Conservation (phyloP, 2,888 invertebrate genomes). For the Margaritifera margaritifera region DNA sequence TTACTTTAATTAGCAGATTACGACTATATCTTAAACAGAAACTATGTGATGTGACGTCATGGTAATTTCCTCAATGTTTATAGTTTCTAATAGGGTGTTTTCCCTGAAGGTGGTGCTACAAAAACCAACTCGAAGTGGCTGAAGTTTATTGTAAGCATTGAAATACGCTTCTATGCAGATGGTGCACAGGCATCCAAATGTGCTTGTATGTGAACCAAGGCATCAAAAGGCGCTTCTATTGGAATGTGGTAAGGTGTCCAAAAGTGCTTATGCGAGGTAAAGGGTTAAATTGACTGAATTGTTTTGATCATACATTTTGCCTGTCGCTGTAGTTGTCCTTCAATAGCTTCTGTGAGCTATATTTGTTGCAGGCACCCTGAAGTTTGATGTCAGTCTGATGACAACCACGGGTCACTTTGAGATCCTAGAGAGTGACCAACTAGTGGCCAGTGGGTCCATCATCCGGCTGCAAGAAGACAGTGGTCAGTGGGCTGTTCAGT, state of each 20-base stretch:
- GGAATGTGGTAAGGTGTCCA: not conserved
- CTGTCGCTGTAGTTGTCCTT: not conserved
- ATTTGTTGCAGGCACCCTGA: constrained; percentile 56
- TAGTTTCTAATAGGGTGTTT: too few species aligned
- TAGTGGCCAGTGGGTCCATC: constrained; percentile 87
- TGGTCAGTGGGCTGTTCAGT: constrained; percentile 12
- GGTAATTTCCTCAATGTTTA: too few species aligned
- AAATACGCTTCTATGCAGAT: too few species aligned
- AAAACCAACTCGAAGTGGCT: too few species aligned
- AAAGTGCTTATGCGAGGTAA: not conserved
- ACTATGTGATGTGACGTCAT: too few species aligned
- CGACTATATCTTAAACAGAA: too few species aligned
- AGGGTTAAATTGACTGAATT: not conserved
- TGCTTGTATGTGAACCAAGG: too few species aligned
- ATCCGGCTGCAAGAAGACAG: constrained; percentile 70
- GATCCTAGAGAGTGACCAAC: constrained; percentile 87
- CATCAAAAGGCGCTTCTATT: too few species aligned
- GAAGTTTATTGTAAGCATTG: too few species aligned
- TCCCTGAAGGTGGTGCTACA: too few species aligned
- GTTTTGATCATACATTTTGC: not conserved
- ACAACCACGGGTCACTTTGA: constrained; percentile 79
- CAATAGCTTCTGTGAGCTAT: not conserved
- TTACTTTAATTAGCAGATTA: too few species aligned
- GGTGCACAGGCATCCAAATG: too few species aligned
- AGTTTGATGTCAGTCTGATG: constrained; percentile 66